A percentile compares a stretch with the other conserved stretches of the same genome.
phyloP scores from a whole-genome alignment of 2,113 vertebrate species.

The Chaetops frenatus region DNA sequence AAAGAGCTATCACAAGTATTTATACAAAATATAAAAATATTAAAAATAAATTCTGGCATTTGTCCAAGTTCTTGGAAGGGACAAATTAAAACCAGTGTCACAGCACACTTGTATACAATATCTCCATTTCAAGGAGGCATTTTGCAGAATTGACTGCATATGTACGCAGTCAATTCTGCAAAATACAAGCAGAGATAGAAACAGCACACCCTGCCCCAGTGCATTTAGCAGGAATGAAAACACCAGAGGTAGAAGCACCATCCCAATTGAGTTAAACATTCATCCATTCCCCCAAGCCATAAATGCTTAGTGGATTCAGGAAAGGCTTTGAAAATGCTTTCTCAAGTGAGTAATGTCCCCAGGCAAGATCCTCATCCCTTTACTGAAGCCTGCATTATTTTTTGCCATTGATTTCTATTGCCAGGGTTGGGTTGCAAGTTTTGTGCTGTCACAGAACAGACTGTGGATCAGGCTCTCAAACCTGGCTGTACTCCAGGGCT shows the following conservation, averaged over 20 bases:
- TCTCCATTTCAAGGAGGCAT: background rate
- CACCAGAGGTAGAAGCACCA: background rate
- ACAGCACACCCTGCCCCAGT: background rate
- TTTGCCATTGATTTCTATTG: background rate
- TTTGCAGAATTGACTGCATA: background rate
- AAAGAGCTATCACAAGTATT: constrained; percentile 24
- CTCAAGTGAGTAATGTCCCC: background rate
- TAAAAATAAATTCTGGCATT: constrained; percentile 41
- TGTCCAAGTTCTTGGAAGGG: background rate
- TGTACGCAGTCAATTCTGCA: background rate
- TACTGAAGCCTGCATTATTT: background rate
- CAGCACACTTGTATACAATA: background rate
- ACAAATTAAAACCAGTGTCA: constrained; percentile 6
- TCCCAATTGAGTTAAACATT: background rate
- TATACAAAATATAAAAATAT: constrained; percentile 47
- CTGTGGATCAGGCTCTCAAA: background rate
- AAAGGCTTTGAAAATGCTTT: background rate
- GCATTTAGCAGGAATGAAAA: background rate
- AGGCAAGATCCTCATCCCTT: background rate
- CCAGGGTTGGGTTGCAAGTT: background rate
- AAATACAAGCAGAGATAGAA: background rate
- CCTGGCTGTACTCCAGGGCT: background rate
- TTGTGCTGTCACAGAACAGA: background rate
- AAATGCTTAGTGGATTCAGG: background rate
- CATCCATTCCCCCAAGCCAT: background rate